Base-by-base conservation (phyloP, 1,140 invertebrate genomes). In the Dreissena polymorpha region DNA sequence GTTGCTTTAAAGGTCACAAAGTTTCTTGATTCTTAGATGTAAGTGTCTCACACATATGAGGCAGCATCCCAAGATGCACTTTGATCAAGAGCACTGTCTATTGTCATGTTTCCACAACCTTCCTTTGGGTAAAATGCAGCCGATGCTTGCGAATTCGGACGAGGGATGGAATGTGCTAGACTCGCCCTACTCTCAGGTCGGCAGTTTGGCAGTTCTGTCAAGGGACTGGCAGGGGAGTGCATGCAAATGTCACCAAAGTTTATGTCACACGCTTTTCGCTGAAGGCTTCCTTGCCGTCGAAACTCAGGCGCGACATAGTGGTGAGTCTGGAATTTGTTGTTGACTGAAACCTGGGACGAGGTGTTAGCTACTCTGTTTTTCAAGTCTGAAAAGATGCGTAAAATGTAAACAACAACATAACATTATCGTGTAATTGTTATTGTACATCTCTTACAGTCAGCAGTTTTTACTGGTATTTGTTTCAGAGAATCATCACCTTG, bases 301-400 rank as follows among this genome's bases (percentile, higher is more conserved):
- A 82, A 82, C 49, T 82, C 79, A 18, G 79, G 79, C 39, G 79
- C 79, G 18, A 82, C 79, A 57, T 82, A 82, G 57, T 82, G 79
- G 51, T 68, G 79, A 16, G 79, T 82, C 51, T 82, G 68, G 50
- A 82, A 82, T 68, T 74, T 82, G 39, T 60, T 70, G 18, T 21
- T 8, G 13, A 51, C 29, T 25, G 39, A 2, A 2, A 8, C 8
- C 57, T 60, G 57, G 16, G 57, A n/a, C 21, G 39, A 8, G 10
- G 27, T 53, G n/a, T 65, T 65, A 53, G 50, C 18, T 3, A 57
- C 27, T 60, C 39, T 53, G 13, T 53, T 68, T 53, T 78, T 78
- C 13, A 78, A 21, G 21, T 78, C 76, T 78, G 50, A 78, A 78
- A 78, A 23, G 6, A 60, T 60, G 57, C 16, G 21, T 60, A 55